A percentile compares a stretch with the other conserved stretches of the same genome.
Evolutionary conservation across 37 sponge, comb jelly and placozoan species (phyloP).

Genomic region (Chondrosia reniformis): DNA sequence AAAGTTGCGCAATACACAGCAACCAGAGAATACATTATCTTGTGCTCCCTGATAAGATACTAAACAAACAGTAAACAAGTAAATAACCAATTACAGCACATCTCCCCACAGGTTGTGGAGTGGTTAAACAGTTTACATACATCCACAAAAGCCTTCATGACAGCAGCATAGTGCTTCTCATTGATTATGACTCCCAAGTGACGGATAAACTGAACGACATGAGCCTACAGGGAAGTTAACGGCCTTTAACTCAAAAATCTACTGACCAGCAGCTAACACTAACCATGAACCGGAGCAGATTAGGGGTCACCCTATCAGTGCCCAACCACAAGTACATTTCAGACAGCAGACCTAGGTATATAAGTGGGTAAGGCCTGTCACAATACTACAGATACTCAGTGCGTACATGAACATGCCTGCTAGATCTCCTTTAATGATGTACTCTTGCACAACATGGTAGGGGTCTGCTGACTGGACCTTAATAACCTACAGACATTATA

Average conservation of each 20-base stretch:
- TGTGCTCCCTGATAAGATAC: conserved; percentile 3
- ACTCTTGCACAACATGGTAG: conserved; percentile 64
- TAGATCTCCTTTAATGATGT: conserved; percentile 39
- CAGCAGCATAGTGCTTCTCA: conserved; percentile 5
- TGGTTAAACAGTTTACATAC: conserved; percentile 4
- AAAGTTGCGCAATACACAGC: conserved; percentile 65
- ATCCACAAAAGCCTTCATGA: conserved; percentile 2
- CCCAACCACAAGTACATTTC: conserved; percentile 50
- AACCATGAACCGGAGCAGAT: conserved; percentile 72
- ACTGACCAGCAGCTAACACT: conserved; percentile 1
- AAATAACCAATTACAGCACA: not conserved
- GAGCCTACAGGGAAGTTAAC: conserved; percentile 35
- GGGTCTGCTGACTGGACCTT: conserved; percentile 27
- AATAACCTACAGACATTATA: not conserved
- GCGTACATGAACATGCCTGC: not conserved
- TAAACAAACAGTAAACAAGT: not conserved
- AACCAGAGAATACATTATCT: conserved; percentile 26
- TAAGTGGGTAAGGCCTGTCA: not conserved
- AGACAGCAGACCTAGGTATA: conserved; percentile 39
- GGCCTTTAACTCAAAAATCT: not conserved
- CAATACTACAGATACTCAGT: no score
- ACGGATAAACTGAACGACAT: conserved; percentile 53
- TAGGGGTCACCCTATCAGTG: not conserved
- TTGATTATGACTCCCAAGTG: conserved; percentile 32
- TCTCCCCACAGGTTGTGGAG: not conserved